Conservation (phyloP, 2,888 invertebrate genomes). For the Pardosa pseudoannulata region DNA sequence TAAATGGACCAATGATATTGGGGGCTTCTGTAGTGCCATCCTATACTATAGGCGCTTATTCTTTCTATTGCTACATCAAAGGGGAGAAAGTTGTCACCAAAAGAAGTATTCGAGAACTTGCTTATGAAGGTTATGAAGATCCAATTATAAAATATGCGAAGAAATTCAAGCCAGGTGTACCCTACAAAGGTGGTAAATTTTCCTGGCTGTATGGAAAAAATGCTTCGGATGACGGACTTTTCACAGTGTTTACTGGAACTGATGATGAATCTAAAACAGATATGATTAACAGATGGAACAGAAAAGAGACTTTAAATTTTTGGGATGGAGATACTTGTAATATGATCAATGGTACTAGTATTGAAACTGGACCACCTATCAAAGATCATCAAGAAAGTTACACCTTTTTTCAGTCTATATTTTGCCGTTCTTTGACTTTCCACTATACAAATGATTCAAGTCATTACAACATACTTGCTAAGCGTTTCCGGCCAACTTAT, state of each 20-base stretch:
- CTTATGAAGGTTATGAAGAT: conserved; percentile 69
- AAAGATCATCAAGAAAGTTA: conserved; percentile 23
- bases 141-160: conserved; percentile 34
- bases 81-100: conserved; percentile 52
- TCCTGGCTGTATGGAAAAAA: conserved; percentile 70
- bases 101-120: conserved; percentile 51
- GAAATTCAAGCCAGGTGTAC: conserved; percentile 35
- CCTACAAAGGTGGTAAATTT: conserved; percentile 55
- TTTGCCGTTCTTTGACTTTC: conserved; percentile 57
- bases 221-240: conserved; percentile 70
- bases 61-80: not conserved
- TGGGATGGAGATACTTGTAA: conserved; percentile 58
- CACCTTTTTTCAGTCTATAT: conserved; percentile 43
- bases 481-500: conserved; percentile 47
- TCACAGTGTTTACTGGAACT: conserved; percentile 71
- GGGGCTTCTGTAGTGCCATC: conserved; percentile 5
- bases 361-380: conserved; percentile 44
- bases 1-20: conserved; percentile 75
- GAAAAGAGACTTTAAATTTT: conserved; percentile 25
- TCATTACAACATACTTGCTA: conserved; percentile 36
- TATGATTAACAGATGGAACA: conserved; percentile 67
- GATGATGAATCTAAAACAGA: conserved; percentile 37
- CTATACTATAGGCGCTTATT: not conserved
- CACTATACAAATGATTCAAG: conserved; percentile 32
- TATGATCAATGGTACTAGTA: conserved; percentile 56